Conservation (phyloP, 1,140 invertebrate genomes). For the Drosophila saltans region DNA sequence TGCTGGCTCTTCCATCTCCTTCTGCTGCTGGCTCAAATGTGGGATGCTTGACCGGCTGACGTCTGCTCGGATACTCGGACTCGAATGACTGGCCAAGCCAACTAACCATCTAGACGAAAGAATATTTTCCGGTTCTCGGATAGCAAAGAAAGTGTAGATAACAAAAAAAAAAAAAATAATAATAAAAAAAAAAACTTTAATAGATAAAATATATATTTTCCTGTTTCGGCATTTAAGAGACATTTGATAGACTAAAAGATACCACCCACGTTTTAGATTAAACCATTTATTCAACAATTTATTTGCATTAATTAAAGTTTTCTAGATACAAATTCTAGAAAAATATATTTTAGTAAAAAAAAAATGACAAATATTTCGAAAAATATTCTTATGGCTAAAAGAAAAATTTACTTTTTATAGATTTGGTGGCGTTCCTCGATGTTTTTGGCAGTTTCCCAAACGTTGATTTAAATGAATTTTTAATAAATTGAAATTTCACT, state of each 20-base stretch:
- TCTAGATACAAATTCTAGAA: neutral
- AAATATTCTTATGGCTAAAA: neutral
- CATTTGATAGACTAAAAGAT: neutral
- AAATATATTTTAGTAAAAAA: too few species aligned
- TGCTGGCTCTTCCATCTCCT: constrained; percentile 26
- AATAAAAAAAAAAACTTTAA: constrained; percentile 19
- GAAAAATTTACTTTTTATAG: constrained; percentile 46
- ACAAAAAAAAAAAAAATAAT: constrained; percentile 10
- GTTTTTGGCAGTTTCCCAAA: constrained; percentile 54
- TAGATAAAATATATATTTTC: constrained; percentile 1
- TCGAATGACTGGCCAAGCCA: constrained; percentile 65
- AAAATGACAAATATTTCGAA: too few species aligned
- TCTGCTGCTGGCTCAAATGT: constrained; percentile 24
- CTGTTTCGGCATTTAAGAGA: neutral
- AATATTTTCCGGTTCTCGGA: constrained; percentile 67
- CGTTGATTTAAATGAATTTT: constrained; percentile 46
- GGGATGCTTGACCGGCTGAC: constrained; percentile 63
- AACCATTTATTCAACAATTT: too few species aligned
- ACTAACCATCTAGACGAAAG: constrained; percentile 13
- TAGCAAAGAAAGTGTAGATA: constrained; percentile 60
- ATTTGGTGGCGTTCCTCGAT: neutral
- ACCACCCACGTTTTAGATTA: neutral
- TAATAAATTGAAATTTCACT: constrained; percentile 57
- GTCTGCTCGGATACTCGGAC: constrained; percentile 36
- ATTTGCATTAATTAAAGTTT: too few species aligned